These are phyloP conservation scores for Drosophila watanabei DNA, from an alignment of 1,140 invertebrate species.

Conservation along the genomic window DNA sequence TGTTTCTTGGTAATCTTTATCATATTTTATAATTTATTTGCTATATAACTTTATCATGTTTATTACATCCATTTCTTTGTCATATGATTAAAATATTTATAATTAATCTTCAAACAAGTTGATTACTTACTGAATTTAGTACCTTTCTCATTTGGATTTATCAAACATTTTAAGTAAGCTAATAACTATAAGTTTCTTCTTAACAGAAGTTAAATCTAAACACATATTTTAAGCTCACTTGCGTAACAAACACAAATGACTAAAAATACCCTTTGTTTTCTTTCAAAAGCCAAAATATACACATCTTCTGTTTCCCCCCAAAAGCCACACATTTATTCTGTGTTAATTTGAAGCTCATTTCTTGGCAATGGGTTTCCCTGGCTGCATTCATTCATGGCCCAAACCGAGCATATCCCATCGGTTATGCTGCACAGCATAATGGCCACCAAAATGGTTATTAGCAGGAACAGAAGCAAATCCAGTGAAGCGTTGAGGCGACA, in stretches of 20 bases:
- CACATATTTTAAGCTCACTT: not conserved
- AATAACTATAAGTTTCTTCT: no score
- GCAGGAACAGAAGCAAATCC: constrained; percentile 27
- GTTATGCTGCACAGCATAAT: constrained; percentile 24
- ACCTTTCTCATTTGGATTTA: not conserved
- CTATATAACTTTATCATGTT: no score
- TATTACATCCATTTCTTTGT: no score
- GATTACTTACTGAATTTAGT: not conserved
- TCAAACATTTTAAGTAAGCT: not conserved
- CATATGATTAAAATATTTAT: not conserved
- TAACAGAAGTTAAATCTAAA: not conserved
- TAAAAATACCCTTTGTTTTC: no score
- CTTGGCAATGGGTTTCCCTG: not conserved
- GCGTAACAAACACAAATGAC: not conserved
- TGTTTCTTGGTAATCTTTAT: not conserved
- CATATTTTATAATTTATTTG: not conserved
- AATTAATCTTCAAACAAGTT: not conserved
- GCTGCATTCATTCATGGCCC: not conserved
- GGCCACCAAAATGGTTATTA: constrained; percentile 56
- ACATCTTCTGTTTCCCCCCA: not conserved
- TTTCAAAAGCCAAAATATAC: not conserved
- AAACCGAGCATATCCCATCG: constrained; percentile 48
- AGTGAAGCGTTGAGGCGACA: constrained; percentile 49
- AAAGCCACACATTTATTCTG: constrained; percentile 4
- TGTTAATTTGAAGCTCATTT: constrained; percentile 15